Conservation (phyloP, 2,888 invertebrate species). For the Mesoligia furuncula region DNA sequence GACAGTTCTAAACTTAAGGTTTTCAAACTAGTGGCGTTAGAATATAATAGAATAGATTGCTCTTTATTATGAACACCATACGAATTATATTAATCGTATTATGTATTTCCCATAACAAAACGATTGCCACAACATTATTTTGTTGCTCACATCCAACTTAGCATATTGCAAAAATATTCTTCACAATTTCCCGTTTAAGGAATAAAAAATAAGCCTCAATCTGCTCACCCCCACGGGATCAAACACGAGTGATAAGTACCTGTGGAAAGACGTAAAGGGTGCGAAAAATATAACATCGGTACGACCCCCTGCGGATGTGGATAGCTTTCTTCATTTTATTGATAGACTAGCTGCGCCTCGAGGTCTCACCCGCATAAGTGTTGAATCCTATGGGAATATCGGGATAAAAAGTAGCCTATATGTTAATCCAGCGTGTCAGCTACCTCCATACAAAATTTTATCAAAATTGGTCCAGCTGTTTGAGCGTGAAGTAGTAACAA, state of each 20-base stretch:
- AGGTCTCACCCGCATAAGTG: no score
- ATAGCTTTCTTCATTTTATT: slow-evolving; percentile 32
- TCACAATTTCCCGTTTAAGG: background rate
- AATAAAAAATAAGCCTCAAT: background rate
- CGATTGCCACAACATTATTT: background rate
- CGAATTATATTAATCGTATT: no score
- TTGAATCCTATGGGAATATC: no score
- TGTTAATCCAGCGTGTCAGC: no score
- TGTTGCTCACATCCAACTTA: background rate
- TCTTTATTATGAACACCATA: no score
- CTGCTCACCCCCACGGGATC: background rate
- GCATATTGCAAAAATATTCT: background rate
- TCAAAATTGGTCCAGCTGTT: no score
- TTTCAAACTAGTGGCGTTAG: no score
- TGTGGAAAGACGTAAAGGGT: slow-evolving; percentile 1
- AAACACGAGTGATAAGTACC: slow-evolving; percentile 36
- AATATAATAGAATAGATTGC: no score
- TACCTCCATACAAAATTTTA: no score
- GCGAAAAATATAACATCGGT: slow-evolving; percentile 16
- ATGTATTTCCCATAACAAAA: background rate
- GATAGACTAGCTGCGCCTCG: background rate
- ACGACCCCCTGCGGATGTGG: slow-evolving; percentile 1
- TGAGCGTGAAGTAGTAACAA: no score
- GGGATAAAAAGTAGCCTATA: no score
- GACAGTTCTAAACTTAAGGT: no score